These are phyloP conservation scores for Pantherophis vulpinus DNA, from an alignment of 2,797 vertebrate genomes.

Conservation along the genomic window DNA sequence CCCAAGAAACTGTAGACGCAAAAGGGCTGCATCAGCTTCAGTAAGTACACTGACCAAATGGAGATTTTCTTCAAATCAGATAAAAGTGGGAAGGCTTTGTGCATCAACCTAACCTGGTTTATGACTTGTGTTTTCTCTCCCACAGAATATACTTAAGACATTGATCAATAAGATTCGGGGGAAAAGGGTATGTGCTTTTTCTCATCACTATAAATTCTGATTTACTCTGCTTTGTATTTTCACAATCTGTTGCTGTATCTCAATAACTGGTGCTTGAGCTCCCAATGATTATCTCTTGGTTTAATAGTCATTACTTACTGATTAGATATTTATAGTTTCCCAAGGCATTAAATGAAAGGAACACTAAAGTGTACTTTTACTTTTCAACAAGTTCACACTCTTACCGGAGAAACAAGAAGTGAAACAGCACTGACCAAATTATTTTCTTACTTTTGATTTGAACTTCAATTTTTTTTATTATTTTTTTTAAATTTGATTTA, in stretches of 20 bases:
- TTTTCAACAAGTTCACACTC: background rate
- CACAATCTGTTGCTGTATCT: background rate
- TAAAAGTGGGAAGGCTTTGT: background rate
- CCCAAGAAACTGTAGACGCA: constrained; percentile 54
- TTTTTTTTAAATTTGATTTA: too few relatives aligned
- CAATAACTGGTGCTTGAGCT: background rate
- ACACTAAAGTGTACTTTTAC: background rate
- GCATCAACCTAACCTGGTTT: background rate
- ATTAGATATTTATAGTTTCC: background rate
- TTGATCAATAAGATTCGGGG: constrained; percentile 12
- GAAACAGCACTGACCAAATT: background rate
- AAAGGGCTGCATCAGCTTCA: constrained; percentile 41
- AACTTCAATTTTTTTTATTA: background rate
- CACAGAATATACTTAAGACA: background rate
- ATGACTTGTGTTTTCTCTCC: background rate
- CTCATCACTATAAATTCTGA: background rate
- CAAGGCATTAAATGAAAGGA: background rate
- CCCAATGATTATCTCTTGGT: background rate
- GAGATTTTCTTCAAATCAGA: constrained; percentile 10
- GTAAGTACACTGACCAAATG: constrained; percentile 43
- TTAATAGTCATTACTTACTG: background rate
- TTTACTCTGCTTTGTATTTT: background rate
- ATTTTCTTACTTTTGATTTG: background rate
- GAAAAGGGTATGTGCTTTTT: background rate
- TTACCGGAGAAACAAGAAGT: background rate